These are phyloP conservation scores for Hozukius guyotensis DNA, from an alignment of 2,797 vertebrate genomes.

Conservation along the genomic window DNA sequence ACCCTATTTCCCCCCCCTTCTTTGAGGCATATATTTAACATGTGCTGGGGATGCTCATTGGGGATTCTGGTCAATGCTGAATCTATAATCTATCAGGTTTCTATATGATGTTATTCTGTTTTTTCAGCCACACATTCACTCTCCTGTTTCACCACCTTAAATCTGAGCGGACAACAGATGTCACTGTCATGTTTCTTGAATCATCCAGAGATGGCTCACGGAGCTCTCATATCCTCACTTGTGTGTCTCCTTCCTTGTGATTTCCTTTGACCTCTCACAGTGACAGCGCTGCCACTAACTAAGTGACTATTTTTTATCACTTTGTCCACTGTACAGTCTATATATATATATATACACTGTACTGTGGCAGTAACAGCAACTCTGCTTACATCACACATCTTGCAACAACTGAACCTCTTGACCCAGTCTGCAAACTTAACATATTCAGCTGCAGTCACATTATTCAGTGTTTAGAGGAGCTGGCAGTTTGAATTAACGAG, in stretches of 20 bases:
- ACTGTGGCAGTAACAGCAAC: not conserved
- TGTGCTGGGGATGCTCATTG: not conserved
- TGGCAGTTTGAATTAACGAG: slow-evolving; percentile 17
- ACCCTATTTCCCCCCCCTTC: not conserved
- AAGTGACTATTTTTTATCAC: not conserved
- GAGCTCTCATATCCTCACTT: not conserved
- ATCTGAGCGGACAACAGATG: not conserved
- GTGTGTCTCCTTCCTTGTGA: not conserved
- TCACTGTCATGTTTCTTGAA: not conserved
- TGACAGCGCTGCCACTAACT: not conserved
- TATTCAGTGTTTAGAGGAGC: slow-evolving; percentile 24
- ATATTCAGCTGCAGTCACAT: slow-evolving; percentile 12
- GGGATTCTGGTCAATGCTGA: not conserved
- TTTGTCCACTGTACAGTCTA: not conserved
- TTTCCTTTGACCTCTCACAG: slow-evolving; percentile 2
- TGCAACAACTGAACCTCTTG: slow-evolving; percentile 22
- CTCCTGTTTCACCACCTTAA: not conserved
- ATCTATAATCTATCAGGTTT: not conserved
- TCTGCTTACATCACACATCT: slow-evolving; percentile 2
- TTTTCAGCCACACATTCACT: not conserved
- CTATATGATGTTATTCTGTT: not conserved
- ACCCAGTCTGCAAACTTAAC: slow-evolving; percentile 14
- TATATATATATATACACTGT: not conserved
- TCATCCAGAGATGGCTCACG: not conserved
- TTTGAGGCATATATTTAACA: not conserved